Evolutionary conservation across 35 echinoderm and acorn worm species (phyloP), one percentile per base, ranked within the genome.

Genomic region (Nesometra sesokonis): DNA sequence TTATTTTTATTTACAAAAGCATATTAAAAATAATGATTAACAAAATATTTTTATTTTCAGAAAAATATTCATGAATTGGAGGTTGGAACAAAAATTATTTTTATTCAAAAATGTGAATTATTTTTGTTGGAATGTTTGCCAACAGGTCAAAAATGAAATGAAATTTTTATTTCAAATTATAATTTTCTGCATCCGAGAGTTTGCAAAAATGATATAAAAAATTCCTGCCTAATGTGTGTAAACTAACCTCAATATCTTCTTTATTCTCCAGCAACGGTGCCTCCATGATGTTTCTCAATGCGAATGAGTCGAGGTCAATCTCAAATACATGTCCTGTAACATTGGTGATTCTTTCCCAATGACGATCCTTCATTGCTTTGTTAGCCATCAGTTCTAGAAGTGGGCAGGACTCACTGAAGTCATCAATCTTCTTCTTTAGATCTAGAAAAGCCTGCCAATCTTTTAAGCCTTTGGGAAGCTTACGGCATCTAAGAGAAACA

Each of bases 341-440:
- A 57, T 84, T 91, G 79, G 95, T 85, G 8, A 97, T 89, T 0
- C 95, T 83, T 7, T 97, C 92, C 95, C 95, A 97, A 57, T 97
- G 95, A 3, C 95, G 77, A 29, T 88, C 77, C 77, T 97, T 97
- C 95, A 97, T 97, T 47, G 95, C 91, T 46, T 91, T 93, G 89
- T 97, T 97, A 19, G 95, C 95, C 95, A 97, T 97, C 77, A 97
- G 86, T 57, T 97, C 95, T 17, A 97, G 87, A 0, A 97, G 85
- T 37, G 95, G 95, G 84, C 95, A 97, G 23, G 95, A 94, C 82
- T 97, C 95, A 79, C 94, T 97, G 90, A 97, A 97, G 89, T 97
- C 95, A 91, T 97, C 95, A 83, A 97, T 97, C 87, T 93, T 97
- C 85, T 92, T 91, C 92, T 97, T 97, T 29, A 97, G 81, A 34